Base-by-base conservation (phyloP, 2,113 vertebrate genomes). In the Bos javanicus region DNA sequence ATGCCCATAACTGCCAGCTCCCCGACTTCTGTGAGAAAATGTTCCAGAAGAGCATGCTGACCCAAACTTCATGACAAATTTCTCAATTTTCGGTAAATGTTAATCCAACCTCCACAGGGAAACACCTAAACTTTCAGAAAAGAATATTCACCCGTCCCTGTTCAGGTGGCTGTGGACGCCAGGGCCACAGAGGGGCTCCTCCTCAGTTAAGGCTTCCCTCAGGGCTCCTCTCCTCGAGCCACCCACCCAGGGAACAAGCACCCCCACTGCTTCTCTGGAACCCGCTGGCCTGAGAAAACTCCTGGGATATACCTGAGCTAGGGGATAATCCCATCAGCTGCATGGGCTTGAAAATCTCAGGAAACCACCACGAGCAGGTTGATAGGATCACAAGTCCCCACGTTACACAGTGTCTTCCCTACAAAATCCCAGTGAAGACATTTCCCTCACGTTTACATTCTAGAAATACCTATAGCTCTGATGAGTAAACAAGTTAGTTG, bases 261-360 rank as follows among this genome's bases (percentile, higher is more conserved):
- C 17, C 28, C 30, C 50, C 7, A 6, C 10, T 12, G 83, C 57
- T 3, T 54, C 23, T 5, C 2, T 33, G 39, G 36, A 52, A 36
- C 8, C 17, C 4, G 36, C n/a, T 21, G 6, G 54, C 25, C 62
- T 86, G 10, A 28, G 78, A 81, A 36, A 94, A 76, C 26, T 10
- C 21, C 2, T 5, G 26, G 25, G 3, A 39, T 4, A 5, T 25
- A 30, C 67, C 67, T 7, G 60, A 71, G 59, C 84, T 52, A 60
- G 19, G 12, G 19, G 17, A 62, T 16, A 59, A 76, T n/a, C 46
- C 33, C 54, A 81, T 10, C 5, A n/a, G 12, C 84, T 28, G 14
- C 8, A 21, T 13, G 0, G 11, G 25, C 26, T 2, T 81, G 33
- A 81, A 78, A 59, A 36, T 7, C 43, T n/a, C 46, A 48, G 0